A percentile compares a stretch with the other conserved stretches of the same genome.
These are phyloP conservation scores for Pomatostomus ruficeps DNA, from an alignment of 2,113 vertebrate genomes.

Conservation along the genomic window DNA sequence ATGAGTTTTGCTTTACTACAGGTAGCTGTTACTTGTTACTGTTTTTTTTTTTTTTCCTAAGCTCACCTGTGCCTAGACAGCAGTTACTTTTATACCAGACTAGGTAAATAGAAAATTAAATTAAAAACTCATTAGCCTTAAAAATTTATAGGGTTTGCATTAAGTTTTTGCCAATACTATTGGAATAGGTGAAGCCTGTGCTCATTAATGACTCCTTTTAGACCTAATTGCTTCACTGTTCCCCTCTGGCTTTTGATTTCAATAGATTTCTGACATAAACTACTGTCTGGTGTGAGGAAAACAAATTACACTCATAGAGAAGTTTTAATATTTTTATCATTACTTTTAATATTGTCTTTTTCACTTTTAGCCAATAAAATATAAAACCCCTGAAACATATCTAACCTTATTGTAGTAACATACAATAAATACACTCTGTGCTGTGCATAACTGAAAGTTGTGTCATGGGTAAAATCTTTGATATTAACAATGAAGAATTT, in stretches of 20 bases:
- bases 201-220: neutral
- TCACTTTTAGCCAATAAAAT: neutral
- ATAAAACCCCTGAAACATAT: neutral
- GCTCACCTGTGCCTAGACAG: neutral
- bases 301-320: neutral
- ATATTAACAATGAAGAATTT: neutral
- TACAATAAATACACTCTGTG: neutral
- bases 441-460: neutral
- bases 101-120: neutral
- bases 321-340: neutral
- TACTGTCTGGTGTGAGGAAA: neutral
- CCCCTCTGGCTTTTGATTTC: neutral
- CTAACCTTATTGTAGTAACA: neutral
- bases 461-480: neutral
- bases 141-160: neutral
- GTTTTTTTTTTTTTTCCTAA: neutral
- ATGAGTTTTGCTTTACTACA: neutral
- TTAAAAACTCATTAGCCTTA: neutral
- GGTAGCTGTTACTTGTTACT: neutral
- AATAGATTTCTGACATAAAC: neutral
- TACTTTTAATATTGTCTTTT: neutral
- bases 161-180: neutral
- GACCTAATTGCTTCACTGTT: neutral
- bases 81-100: neutral
- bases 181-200: neutral